Percentiles rank a stretch among this genome's conserved stretches.
These are phyloP conservation scores for Camarhynchus parvulus DNA, from an alignment of 2,113 vertebrate species.

Conservation along the genomic window DNA sequence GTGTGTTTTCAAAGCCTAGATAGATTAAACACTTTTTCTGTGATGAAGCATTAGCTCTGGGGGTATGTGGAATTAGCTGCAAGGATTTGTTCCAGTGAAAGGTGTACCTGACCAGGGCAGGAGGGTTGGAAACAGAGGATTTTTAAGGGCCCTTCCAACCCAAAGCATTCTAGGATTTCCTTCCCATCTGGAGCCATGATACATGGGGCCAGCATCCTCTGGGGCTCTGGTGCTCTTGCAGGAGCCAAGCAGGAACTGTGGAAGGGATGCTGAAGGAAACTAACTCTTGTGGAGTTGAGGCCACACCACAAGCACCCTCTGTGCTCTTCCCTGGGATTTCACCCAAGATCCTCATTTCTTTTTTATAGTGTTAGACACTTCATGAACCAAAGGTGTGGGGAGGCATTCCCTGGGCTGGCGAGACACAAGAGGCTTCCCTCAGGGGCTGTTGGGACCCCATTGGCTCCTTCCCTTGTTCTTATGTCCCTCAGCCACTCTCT, in stretches of 20 bases:
- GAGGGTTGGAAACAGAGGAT: not conserved
- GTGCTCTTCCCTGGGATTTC: not conserved
- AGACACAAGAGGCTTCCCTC: not conserved
- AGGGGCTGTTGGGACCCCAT: not conserved
- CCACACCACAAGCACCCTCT: rapidly evolving
- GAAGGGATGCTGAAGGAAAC: not conserved
- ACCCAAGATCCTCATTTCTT: not conserved
- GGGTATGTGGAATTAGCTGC: not conserved
- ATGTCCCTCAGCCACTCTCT: not conserved
- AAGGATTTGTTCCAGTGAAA: not conserved
- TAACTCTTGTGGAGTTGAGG: not conserved
- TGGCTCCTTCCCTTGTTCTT: not conserved
- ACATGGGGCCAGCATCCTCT: rapidly evolving
- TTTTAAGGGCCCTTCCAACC: not conserved
- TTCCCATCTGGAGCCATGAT: not conserved
- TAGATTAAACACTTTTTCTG: not conserved
- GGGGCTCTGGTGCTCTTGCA: rapidly evolving
- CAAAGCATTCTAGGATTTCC: not conserved
- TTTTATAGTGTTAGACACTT: not conserved
- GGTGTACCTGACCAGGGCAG: not conserved
- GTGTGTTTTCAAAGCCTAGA: not conserved
- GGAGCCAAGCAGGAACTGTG: not conserved
- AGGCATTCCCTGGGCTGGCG: not conserved
- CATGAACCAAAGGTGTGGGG: not conserved
- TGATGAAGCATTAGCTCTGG: not conserved